These are phyloP conservation scores for Hemistola chrysoprasaria DNA, from an alignment of 2,888 invertebrate species.

Conservation along the genomic window DNA sequence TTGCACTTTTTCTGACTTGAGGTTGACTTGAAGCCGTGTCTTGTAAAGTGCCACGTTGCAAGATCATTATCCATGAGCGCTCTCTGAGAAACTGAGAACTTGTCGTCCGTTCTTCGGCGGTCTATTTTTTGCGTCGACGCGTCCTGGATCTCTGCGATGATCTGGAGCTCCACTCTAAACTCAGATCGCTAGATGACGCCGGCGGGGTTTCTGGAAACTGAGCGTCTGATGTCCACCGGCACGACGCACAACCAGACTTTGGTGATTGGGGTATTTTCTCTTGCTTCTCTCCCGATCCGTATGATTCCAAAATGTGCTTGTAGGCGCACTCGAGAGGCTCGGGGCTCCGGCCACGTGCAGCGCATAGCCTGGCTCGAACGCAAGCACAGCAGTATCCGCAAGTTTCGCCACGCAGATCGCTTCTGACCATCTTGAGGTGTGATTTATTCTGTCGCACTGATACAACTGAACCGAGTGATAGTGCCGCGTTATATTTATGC, in stretches of 20 bases:
- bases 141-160: conserved; percentile 61
- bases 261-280: conserved; percentile 55
- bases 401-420: conserved; percentile 56
- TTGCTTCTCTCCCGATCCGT: conserved; percentile 45
- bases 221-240: conserved; percentile 75
- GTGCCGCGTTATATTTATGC: conserved; percentile 62
- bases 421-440: conserved; percentile 60
- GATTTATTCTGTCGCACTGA: conserved; percentile 43
- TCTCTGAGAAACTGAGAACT: conserved; percentile 30
- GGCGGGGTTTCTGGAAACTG: conserved; percentile 77
- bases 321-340: conserved; percentile 74
- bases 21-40: conserved; percentile 3
- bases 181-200: conserved; percentile 67
- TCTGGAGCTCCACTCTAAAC: conserved; percentile 71
- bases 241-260: conserved; percentile 64
- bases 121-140: conserved; percentile 68
- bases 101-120: conserved; percentile 14
- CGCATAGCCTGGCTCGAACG: conserved; percentile 64
- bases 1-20: no score
- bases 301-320: conserved; percentile 75
- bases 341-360: conserved; percentile 66
- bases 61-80: conserved; percentile 34
- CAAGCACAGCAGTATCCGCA: conserved; percentile 77
- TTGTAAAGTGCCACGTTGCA: conserved; percentile 12
- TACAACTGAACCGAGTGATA: conserved; percentile 52